Evolutionary conservation across 2,888 invertebrate genomes (phyloP).

Genomic region (Pheosia gnoma): DNA sequence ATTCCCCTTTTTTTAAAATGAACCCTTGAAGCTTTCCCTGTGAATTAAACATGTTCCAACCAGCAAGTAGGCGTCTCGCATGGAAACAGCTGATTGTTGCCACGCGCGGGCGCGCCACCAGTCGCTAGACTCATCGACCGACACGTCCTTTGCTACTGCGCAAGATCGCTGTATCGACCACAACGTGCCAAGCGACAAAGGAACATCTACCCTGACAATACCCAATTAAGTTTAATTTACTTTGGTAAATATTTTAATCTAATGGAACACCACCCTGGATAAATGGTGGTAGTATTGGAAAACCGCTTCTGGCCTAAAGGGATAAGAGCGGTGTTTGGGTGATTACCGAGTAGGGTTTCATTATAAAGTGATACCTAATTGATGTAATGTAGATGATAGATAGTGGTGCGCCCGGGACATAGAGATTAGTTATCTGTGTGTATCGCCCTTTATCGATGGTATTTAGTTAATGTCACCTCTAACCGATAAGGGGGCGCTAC

Average conservation of each 20-base stretch:
- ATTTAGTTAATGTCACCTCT: too few species aligned
- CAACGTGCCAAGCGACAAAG: background rate
- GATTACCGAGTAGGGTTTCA: background rate
- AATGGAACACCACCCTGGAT: background rate
- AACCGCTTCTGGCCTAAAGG: background rate
- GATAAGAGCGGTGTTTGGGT: background rate
- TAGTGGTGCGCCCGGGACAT: too few species aligned
- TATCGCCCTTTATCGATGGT: too few species aligned
- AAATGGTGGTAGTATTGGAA: background rate
- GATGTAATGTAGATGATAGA: too few species aligned
- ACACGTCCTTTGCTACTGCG: background rate
- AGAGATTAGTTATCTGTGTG: too few species aligned
- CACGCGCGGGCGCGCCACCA: background rate
- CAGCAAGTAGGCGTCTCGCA: background rate
- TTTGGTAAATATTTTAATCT: background rate
- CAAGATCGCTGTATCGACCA: constrained; percentile 7
- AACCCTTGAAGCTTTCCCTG: constrained; percentile 1
- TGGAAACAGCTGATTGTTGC: constrained; percentile 9
- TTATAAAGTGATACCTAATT: background rate
- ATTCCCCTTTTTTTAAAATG: constrained; percentile 2
- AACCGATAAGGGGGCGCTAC: too few species aligned
- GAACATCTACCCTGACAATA: background rate
- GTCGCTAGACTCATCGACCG: background rate
- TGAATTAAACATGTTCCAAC: background rate
- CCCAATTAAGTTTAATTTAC: background rate